A percentile compares a stretch with the other conserved stretches of the same genome.
phyloP scores from a whole-genome alignment of 2,888 invertebrate genomes.

The Idaea aversata region DNA sequence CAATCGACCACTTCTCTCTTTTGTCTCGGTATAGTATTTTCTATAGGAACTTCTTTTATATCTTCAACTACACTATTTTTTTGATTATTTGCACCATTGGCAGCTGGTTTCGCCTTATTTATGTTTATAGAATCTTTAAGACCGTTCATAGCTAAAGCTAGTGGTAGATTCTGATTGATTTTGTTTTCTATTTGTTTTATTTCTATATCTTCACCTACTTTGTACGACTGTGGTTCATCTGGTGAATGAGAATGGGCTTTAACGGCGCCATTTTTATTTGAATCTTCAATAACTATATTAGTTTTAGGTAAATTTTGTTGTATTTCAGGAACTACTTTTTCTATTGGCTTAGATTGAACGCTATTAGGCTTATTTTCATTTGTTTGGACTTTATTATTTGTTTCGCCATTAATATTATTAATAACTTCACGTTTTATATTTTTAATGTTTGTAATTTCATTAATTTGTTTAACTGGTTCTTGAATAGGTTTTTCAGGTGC shows the following conservation, averaged over 20 bases:
- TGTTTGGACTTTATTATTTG: slow-evolving; percentile 12
- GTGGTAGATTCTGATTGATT: slow-evolving; percentile 46
- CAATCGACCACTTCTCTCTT: slow-evolving; percentile 65
- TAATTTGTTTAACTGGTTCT: neutral
- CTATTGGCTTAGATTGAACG: slow-evolving; percentile 18
- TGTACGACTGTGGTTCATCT: slow-evolving; percentile 68
- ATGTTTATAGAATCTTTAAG: slow-evolving; percentile 28
- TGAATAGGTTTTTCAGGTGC: slow-evolving; percentile 21
- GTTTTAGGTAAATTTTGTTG: slow-evolving; percentile 12
- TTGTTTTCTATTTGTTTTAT: slow-evolving; percentile 23
- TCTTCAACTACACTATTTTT: slow-evolving; percentile 5
- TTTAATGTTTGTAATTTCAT: neutral
- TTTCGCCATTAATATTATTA: slow-evolving; percentile 12
- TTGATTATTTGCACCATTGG: slow-evolving; percentile 3
- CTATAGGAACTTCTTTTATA: slow-evolving; percentile 1
- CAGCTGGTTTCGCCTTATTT: slow-evolving; percentile 18
- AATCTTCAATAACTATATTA: slow-evolving; percentile 1
- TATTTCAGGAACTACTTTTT: slow-evolving; percentile 6
- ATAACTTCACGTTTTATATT: neutral
- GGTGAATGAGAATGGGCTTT: slow-evolving; percentile 51
- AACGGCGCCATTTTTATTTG: slow-evolving; percentile 8
- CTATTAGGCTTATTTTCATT: neutral
- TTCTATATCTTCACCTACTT: slow-evolving; percentile 57
- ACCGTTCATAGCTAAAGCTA: slow-evolving; percentile 49
- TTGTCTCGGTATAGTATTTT: slow-evolving; percentile 35